A percentile compares a stretch with the other conserved stretches of the same genome.
Conservation (phyloP, 2,888 invertebrate species). For the Epinotia brunnichana region DNA sequence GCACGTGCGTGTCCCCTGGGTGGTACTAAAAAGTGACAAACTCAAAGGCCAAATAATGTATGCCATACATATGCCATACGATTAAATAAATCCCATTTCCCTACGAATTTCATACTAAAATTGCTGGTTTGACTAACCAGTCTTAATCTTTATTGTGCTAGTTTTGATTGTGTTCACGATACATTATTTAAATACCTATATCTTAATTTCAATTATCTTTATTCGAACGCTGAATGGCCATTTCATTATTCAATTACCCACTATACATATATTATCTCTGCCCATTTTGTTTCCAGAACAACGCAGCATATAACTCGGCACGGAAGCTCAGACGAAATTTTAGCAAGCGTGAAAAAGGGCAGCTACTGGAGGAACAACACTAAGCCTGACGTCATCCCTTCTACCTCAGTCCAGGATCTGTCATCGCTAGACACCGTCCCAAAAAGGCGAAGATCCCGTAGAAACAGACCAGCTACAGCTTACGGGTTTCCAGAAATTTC, state of each 20-base stretch:
- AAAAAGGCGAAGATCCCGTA: constrained; percentile 62
- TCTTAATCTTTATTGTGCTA: not conserved
- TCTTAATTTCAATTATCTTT: too few relatives aligned
- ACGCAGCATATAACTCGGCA: constrained; percentile 62
- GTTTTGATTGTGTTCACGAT: too few relatives aligned
- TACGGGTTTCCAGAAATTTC: constrained; percentile 78
- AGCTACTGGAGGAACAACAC: constrained; percentile 73
- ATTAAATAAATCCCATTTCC: too few relatives aligned
- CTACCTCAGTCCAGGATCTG: constrained; percentile 59
- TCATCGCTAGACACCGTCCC: constrained; percentile 55
- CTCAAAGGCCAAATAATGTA: too few relatives aligned
- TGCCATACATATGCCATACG: too few relatives aligned
- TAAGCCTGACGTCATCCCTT: constrained; percentile 77
- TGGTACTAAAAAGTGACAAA: too few relatives aligned
- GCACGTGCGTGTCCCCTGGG: too few relatives aligned
- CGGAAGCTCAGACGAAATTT: constrained; percentile 72
- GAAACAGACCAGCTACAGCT: constrained; percentile 65
- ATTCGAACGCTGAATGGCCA: too few relatives aligned
- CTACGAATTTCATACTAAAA: too few relatives aligned
- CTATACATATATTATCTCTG: not conserved
- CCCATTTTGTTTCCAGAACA: constrained; percentile 49
- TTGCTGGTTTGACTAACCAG: not conserved
- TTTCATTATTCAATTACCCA: too few relatives aligned
- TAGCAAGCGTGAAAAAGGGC: constrained; percentile 71
- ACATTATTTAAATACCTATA: too few relatives aligned